Base-by-base conservation (phyloP, 2,113 vertebrate genomes). In the Hystrix cristata region DNA sequence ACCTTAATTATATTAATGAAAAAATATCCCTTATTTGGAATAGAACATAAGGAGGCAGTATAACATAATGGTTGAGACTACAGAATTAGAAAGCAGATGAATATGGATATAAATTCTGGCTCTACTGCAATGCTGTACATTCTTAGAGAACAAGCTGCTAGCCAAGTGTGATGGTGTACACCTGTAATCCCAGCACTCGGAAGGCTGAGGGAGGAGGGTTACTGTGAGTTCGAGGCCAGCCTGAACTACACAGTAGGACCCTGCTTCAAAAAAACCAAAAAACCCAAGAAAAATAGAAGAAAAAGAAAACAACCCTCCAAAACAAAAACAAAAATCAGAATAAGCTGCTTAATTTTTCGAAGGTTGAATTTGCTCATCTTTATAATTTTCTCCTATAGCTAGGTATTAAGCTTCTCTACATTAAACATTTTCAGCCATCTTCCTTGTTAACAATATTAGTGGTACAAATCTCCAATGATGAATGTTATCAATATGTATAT, bases 1-100 rank as follows among this genome's bases (percentile, higher is more conserved):
- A 93, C 23, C 18, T 95, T 82, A 89, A 80, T 65, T 91, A 67
- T 14, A 65, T 21, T 87, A 74, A 89, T 53, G 71, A 94, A 83
- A 92, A 95, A 74, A 53, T 29, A 83, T 27, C 43, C 27, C 55
- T 85, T 64, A 74, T 62, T 89, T 79, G 94, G 60, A 93, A 80
- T 46, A 95, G 65, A 94, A 91, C 89, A 96, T 82, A 86, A 55
- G 93, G 87, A 97, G 78, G 93, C 91, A 89, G 78, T 93, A 91
- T 93, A 96, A 96, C 95, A 96, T 81, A 96, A 95, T 46, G 57
- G 57, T 90, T 87, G 83, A 67, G 59, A 82, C 21, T 43, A 93
- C 1, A 95, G 43, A 96, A 85, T 92, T 59, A 79, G 69, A 46
- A 91, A 89, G 57, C n/a, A 65, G 87, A 71, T 8, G 90, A 76